phyloP scores from a whole-genome alignment of 2,888 invertebrate genomes.

The Piscicola geometra region DNA sequence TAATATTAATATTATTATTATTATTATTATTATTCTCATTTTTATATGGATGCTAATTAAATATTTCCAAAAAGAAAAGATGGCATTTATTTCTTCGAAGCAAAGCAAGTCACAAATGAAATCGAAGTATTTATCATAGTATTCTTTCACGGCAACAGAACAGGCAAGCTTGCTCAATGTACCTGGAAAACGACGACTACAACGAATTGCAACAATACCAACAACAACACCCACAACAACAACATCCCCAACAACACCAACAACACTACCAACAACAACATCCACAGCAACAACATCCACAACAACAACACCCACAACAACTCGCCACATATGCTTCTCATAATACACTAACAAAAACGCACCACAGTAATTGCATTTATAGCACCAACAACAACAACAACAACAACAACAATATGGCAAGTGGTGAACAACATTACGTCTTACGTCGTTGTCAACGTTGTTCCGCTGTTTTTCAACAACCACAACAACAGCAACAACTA shows the following conservation, averaged over 20 bases:
- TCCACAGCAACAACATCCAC: slow-evolving; percentile 14
- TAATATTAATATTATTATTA: too few species aligned
- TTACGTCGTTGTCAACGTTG: not conserved
- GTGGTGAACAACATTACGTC: slow-evolving; percentile 18
- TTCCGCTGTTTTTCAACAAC: not conserved
- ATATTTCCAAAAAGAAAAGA: too few species aligned
- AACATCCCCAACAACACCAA: slow-evolving; percentile 19
- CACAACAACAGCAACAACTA: slow-evolving; percentile 10
- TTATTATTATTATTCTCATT: too few species aligned
- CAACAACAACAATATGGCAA: slow-evolving; percentile 31
- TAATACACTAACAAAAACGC: not conserved
- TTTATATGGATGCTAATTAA: too few species aligned
- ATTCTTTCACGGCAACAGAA: slow-evolving; percentile 17
- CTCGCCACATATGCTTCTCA: not conserved
- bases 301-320: slow-evolving; percentile 12
- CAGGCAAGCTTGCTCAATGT: slow-evolving; percentile 35
- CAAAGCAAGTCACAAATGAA: too few species aligned
- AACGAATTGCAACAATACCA: not conserved
- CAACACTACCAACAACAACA: slow-evolving; percentile 8
- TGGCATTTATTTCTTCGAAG: too few species aligned
- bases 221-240: slow-evolving; percentile 25
- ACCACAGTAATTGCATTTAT: slow-evolving; percentile 26
- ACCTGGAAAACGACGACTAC: slow-evolving; percentile 24
- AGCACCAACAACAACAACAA: slow-evolving; percentile 28
- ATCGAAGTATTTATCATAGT: too few species aligned